These are phyloP conservation scores for Elaphurus davidianus DNA, from an alignment of 2,113 vertebrate genomes.

Conservation along the genomic window DNA sequence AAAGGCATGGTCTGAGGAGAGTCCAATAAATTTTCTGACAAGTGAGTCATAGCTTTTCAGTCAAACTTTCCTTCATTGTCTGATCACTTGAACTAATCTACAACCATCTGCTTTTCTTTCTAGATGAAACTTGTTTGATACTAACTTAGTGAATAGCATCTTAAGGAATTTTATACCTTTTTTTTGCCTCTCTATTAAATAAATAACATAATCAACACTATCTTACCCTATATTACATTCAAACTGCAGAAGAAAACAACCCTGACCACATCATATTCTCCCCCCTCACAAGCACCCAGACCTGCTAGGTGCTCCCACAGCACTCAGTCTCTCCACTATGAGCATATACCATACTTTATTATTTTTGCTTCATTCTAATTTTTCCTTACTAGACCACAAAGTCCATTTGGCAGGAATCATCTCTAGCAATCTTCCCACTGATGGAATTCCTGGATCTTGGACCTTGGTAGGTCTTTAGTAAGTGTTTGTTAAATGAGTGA, in stretches of 20 bases:
- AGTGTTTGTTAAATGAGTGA: background rate
- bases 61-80: background rate
- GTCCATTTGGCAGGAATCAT: background rate
- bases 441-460: background rate
- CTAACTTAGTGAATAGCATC: background rate
- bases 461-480: background rate
- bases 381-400: background rate
- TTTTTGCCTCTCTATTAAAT: background rate
- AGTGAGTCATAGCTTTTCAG: background rate
- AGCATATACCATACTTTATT: background rate
- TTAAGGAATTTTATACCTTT: background rate
- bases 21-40: background rate
- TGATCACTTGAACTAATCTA: background rate
- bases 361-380: background rate
- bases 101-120: background rate
- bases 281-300: background rate
- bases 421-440: background rate
- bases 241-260: background rate
- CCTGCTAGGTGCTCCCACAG: background rate
- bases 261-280: background rate
- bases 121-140: background rate
- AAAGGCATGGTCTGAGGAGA: background rate
- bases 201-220: background rate
- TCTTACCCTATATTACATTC: background rate
- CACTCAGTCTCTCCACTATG: background rate